Evolutionary conservation across 2,888 invertebrate species (phyloP), one percentile per base, ranked within the genome.

Genomic region (Chrysopilus asiliformis): DNA sequence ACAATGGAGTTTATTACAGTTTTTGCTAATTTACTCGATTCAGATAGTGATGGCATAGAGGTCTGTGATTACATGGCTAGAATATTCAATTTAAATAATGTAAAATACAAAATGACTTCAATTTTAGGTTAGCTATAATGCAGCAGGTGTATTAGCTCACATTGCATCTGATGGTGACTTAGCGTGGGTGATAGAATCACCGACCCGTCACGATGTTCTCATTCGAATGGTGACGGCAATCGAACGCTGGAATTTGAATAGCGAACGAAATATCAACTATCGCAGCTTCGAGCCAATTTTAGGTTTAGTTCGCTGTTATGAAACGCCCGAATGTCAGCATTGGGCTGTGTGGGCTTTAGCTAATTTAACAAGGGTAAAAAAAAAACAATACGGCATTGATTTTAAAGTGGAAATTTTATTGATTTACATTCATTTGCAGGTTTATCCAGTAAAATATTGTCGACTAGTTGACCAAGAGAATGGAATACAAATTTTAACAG

Each of bases 331-430:
- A 57, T 91, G 90, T 59, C 91, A 91, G 58, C 82, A 89, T 58
- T 95, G 95, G 95, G 93, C 94, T 3, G 82, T 85, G 6, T 97
- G 95, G 95, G 95, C 95, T 1, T 68, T 97, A 41, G 93, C 94
- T 32, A 97, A 97, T 66, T 74, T 97, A 42, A 97, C 95, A 32
- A 80, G 57, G 47, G 58, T 60, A 44, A 43, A 26, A n/a, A n/a
- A n/a, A n/a, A n/a, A n/a, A n/a, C n/a, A n/a, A n/a, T n/a, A n/a
- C n/a, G n/a, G n/a, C 22, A 35, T 5, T 16, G 28, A 22, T 22
- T 10, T 29, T 31, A 30, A 32, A 36, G 36, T 27, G 32, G 5
- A 19, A 32, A 6, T 38, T 12, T 29, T 31, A 7, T 18, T 25
- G 18, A 15, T 29, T 14, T 26, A 29, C 22, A 18, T 39, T 34